Conservation (phyloP, 2,888 invertebrate species). For the Osmoderma eremita region DNA sequence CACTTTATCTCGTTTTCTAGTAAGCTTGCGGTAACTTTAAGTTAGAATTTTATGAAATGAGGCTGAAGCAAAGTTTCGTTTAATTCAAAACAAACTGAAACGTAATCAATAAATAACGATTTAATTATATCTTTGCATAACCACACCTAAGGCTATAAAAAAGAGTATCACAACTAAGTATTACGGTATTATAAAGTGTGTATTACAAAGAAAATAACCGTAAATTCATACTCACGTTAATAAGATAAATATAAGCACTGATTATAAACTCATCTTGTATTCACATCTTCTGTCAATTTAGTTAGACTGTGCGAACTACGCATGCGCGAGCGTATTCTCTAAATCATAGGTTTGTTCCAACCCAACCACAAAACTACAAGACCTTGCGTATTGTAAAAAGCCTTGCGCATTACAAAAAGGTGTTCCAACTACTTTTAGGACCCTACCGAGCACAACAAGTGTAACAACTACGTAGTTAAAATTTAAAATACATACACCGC, state of each 20-base stretch:
- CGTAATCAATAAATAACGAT: slow-evolving; percentile 39
- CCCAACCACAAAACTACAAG: no score
- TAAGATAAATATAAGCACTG: slow-evolving; percentile 9
- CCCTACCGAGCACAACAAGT: no score
- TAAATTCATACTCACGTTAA: slow-evolving; percentile 8
- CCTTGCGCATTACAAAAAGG: no score
- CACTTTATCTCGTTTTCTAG: no score
- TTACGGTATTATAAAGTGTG: not conserved
- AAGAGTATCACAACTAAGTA: not conserved
- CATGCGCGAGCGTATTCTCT: not conserved
- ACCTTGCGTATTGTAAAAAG: no score
- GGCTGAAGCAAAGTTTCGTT: slow-evolving; percentile 10
- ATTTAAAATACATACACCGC: no score
- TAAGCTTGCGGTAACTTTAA: no score
- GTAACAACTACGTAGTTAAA: no score
- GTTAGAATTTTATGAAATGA: not conserved
- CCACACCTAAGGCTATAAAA: slow-evolving; percentile 35
- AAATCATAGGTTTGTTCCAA: no score
- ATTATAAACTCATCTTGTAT: slow-evolving; percentile 35
- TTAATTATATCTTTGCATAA: slow-evolving; percentile 32
- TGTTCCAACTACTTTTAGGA: no score
- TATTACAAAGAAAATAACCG: not conserved
- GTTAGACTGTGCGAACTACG: slow-evolving; percentile 7
- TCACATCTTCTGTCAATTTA: slow-evolving; percentile 28
- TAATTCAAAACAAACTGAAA: slow-evolving; percentile 37